A percentile compares a stretch with the other conserved stretches of the same genome.
These are phyloP conservation scores for Tetragonula clypearis DNA, from an alignment of 1,140 invertebrate genomes.

Conservation along the genomic window DNA sequence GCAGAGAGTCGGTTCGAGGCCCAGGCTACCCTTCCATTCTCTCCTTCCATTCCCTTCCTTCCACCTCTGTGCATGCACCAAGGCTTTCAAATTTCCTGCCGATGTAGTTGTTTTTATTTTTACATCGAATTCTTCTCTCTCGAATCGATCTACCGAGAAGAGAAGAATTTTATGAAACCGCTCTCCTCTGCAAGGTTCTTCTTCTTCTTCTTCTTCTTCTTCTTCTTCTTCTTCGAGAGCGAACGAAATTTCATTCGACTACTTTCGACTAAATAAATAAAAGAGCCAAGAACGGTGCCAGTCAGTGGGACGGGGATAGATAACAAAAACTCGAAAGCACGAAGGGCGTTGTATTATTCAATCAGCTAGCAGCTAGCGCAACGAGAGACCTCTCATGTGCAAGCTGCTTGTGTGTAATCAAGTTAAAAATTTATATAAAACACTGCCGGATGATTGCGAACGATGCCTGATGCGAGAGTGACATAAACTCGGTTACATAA, in stretches of 20 bases:
- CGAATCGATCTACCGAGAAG: too few relatives aligned
- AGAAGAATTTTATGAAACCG: too few relatives aligned
- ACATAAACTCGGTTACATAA: conserved; percentile 78
- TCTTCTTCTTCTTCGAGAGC: too few relatives aligned
- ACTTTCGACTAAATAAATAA: too few relatives aligned
- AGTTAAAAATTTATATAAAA: conserved; percentile 80
- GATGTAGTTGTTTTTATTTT: too few relatives aligned
- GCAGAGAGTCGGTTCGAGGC: conserved; percentile 12
- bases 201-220: too few relatives aligned
- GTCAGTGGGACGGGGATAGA: background rate
- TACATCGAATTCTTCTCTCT: too few relatives aligned
- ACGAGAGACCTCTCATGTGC: conserved; percentile 67
- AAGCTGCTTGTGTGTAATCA: conserved; percentile 73
- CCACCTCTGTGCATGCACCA: background rate
- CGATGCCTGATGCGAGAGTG: conserved; percentile 55
- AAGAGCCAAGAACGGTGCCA: too few relatives aligned
- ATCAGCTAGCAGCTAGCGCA: background rate
- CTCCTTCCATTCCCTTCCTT: too few relatives aligned
- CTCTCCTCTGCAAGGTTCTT: too few relatives aligned
- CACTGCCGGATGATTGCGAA: conserved; percentile 67
- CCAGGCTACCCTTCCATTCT: background rate
- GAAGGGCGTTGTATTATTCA: conserved; percentile 10
- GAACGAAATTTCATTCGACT: too few relatives aligned
- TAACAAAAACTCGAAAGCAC: background rate
- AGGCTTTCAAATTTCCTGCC: too few relatives aligned